These are phyloP conservation scores for Malacoraja senta DNA, from an alignment of 2,797 vertebrate species.

Conservation along the genomic window DNA sequence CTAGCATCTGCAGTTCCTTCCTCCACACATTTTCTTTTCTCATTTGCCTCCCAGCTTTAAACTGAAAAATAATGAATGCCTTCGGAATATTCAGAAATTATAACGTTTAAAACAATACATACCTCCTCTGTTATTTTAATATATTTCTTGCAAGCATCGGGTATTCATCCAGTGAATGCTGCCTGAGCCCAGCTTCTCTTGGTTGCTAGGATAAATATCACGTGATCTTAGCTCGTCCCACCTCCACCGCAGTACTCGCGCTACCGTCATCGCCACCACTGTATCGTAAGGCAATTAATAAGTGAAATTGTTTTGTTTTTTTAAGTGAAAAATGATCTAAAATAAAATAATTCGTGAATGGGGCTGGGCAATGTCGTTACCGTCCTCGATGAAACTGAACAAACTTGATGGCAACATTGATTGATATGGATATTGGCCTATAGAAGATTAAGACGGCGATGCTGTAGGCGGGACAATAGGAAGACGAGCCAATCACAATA, in stretches of 20 bases:
- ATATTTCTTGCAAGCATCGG: too few species aligned
- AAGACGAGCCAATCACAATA: not conserved
- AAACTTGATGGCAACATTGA: not conserved
- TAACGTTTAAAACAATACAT: not conserved
- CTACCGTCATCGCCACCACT: not conserved
- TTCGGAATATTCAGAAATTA: not conserved
- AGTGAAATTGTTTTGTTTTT: not conserved
- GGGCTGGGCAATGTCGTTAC: not conserved
- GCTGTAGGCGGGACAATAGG: too few species aligned
- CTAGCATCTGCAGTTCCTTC: too few species aligned
- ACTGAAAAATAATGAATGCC: not conserved
- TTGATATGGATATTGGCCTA: not conserved
- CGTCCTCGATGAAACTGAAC: not conserved
- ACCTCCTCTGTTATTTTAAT: not conserved
- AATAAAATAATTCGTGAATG: not conserved
- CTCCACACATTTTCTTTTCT: too few species aligned
- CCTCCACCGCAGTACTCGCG: too few species aligned
- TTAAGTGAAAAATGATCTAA: not conserved
- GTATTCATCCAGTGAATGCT: too few species aligned
- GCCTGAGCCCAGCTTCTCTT: not conserved
- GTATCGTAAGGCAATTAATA: not conserved
- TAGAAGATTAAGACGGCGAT: too few species aligned
- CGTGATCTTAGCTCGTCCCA: not conserved
- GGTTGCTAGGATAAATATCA: constrained; percentile 28
- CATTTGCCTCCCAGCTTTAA: not conserved